A percentile compares a stretch with the other conserved stretches of the same genome.
phyloP scores from a whole-genome alignment of 2,888 invertebrate genomes.

The Odontothrips loti region DNA sequence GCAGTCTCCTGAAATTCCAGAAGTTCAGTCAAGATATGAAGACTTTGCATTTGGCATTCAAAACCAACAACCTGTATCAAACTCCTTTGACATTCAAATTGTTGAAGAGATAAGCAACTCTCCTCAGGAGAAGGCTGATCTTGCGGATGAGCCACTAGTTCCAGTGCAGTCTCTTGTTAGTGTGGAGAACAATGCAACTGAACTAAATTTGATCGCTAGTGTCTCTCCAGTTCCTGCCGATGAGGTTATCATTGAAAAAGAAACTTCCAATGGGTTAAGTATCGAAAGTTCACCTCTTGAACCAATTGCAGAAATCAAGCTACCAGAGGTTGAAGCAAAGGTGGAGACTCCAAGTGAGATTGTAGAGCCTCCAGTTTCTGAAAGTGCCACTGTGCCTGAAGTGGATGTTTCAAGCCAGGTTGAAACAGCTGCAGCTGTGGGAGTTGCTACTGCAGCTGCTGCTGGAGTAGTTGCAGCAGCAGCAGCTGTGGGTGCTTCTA shows the following conservation, averaged over 20 bases:
- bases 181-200: too few species aligned
- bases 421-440: constrained; percentile 40
- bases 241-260: too few species aligned
- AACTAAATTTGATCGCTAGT: too few species aligned
- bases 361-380: neutral
- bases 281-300: neutral
- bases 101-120: constrained; percentile 11
- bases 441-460: constrained; percentile 42
- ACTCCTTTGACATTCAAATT: constrained; percentile 1
- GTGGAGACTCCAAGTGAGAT: neutral
- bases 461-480: constrained; percentile 43
- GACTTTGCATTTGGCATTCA: neutral
- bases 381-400: neutral
- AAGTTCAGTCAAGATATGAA: neutral
- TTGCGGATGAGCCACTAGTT: too few species aligned
- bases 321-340: too few species aligned
- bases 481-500: constrained; percentile 44
- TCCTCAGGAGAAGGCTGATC: constrained; percentile 19
- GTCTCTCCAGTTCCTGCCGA: too few species aligned
- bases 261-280: neutral
- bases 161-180: too few species aligned
- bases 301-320: neutral
- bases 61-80: neutral
- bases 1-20: neutral
- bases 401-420: too few species aligned